Evolutionary conservation across 1,140 invertebrate species (phyloP), one percentile per base, ranked within the genome.

Genomic region (Pseudomyrmex concolor): DNA sequence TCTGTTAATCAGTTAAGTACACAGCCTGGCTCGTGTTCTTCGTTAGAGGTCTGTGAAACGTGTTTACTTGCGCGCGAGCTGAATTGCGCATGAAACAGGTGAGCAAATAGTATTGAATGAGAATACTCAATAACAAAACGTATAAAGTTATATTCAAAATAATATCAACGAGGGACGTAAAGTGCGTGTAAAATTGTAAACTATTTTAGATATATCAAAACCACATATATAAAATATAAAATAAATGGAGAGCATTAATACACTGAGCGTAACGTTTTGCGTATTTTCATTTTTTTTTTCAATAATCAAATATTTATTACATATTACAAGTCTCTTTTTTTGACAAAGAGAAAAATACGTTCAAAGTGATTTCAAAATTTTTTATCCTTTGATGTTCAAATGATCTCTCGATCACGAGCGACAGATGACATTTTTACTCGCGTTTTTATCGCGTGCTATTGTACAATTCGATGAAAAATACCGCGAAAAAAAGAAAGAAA

Each of bases 1-100:
- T 63, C 67, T 63, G 80, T 72, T 86, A 86, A 87, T 87, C 86
- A 62, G 85, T 59, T 86, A 54, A 72, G 73, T 86, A 86, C 84
- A 86, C 80, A 84, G 63, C 43, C 22, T 43, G 68, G 43, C 63
- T 84, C 86, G 71, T 76, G 78, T 83, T 80, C 76, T 80, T 80
- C 84, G 84, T 67, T 83, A 63, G 66, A 67, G 66, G 76, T 80
- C 76, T 80, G 76, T 70, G 76, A 80, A 80, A 80, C 76, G 66
- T 80, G 76, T 80, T 80, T 80, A 80, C 76, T 70, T 59, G 76
- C 64, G 54, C 76, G 45, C 66, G 66, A 80, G 55, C 45, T 80
- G 76, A 80, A 78, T 78, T n/a, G 76, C 64, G 76, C 76, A 70
- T 78, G 64, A 70, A 80, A 80, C 76, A 50, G 66, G 22, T 55